These are phyloP conservation scores for Misgurnus mizolepis DNA, from an alignment of 2,113 vertebrate species.

Conservation along the genomic window DNA sequence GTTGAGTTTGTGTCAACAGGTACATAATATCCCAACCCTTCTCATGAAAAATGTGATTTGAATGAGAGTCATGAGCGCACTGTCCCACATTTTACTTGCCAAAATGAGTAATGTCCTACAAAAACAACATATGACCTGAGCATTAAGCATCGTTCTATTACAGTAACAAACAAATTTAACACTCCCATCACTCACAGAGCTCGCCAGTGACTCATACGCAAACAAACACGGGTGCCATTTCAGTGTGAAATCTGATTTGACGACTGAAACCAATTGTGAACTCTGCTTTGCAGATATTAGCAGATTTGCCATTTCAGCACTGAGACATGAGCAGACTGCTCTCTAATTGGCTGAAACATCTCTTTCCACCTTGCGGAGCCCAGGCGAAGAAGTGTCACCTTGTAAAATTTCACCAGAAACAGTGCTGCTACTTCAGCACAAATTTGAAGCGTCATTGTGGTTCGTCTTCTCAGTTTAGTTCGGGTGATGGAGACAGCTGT, in stretches of 20 bases:
- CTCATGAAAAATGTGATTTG: neutral
- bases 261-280: slow-evolving; percentile 46
- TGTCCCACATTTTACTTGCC: neutral
- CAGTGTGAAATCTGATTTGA: slow-evolving; percentile 50
- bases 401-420: slow-evolving; percentile 14
- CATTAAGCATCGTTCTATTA: neutral
- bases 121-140: slow-evolving; percentile 21
- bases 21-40: slow-evolving; percentile 9
- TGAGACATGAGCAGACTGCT: slow-evolving; percentile 40
- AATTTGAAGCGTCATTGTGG: slow-evolving; percentile 10
- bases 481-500: slow-evolving; percentile 27
- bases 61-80: neutral
- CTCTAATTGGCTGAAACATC: slow-evolving; percentile 42
- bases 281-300: slow-evolving; percentile 45
- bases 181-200: neutral
- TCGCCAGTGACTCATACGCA: neutral
- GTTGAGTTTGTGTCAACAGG: slow-evolving; percentile 8
- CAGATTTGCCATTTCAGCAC: slow-evolving; percentile 44
- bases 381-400: slow-evolving; percentile 31
- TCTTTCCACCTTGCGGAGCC: slow-evolving; percentile 11
- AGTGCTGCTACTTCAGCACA: neutral
- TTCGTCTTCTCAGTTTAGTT: slow-evolving; percentile 27
- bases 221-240: neutral
- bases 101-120: slow-evolving; percentile 12
- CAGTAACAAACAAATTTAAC: slow-evolving; percentile 12